phyloP scores from a whole-genome alignment of 2,797 vertebrate species.

The Chrysocyon brachyurus region DNA sequence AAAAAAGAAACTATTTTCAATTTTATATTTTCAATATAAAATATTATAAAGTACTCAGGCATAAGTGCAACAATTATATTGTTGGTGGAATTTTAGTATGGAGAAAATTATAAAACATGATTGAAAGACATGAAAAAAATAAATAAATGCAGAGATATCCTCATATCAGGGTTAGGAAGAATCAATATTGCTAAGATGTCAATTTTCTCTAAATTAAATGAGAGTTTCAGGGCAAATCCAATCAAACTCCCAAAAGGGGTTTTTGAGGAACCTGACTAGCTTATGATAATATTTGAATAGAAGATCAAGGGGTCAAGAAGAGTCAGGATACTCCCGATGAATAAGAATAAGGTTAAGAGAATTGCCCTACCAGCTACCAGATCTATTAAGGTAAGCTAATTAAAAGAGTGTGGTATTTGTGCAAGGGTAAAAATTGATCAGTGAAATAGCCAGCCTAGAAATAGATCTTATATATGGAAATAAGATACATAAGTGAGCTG shows the following conservation, averaged over 20 bases:
- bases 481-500: background rate
- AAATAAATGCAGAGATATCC: conserved; percentile 37
- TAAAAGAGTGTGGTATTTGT: background rate
- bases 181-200: conserved; percentile 59
- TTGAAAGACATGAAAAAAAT: conserved; percentile 35
- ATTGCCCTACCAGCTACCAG: background rate
- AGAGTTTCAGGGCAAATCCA: conserved; percentile 64
- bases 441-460: background rate
- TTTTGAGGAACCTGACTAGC: conserved; percentile 51
- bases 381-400: conserved; percentile 49
- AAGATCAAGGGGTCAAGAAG: conserved; percentile 62
- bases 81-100: conserved; percentile 10
- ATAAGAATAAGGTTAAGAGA: conserved; percentile 59
- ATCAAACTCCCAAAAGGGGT: conserved; percentile 50
- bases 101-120: conserved; percentile 45
- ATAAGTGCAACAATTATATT: background rate
- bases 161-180: conserved; percentile 20
- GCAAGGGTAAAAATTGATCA: conserved; percentile 48
- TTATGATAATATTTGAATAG: conserved; percentile 75
- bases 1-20: background rate
- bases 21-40: background rate
- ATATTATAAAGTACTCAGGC: background rate
- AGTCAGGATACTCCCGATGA: background rate
- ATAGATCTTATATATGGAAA: conserved; percentile 33
- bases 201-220: conserved; percentile 70